These are phyloP conservation scores for Thecocarcelia acutangulata DNA, from an alignment of 2,888 invertebrate species.

Conservation along the genomic window DNA sequence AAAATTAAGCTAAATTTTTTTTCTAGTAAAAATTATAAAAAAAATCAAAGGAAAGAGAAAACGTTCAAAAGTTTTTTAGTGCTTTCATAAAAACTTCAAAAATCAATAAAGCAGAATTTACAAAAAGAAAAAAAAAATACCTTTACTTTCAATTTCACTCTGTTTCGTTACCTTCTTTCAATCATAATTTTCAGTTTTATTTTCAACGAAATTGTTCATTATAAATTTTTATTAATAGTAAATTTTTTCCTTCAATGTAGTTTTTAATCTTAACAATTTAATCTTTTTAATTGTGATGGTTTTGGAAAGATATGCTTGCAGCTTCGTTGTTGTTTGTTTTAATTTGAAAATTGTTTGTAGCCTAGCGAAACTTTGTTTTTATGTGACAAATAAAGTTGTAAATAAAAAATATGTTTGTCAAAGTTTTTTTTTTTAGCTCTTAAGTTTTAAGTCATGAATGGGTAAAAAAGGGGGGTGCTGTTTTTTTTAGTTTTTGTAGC, in stretches of 20 bases:
- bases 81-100: neutral
- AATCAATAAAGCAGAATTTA: conserved; percentile 25
- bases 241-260: conserved; percentile 1
- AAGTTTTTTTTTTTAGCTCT: conserved; percentile 26
- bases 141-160: conserved; percentile 64
- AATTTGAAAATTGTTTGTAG: conserved; percentile 38
- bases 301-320: conserved; percentile 49
- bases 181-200: conserved; percentile 48
- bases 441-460: neutral
- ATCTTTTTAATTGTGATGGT: conserved; percentile 66
- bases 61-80: neutral
- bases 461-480: conserved; percentile 56
- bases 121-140: conserved; percentile 36
- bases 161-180: conserved; percentile 26
- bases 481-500: conserved; percentile 49
- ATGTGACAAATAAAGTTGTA: conserved; percentile 64
- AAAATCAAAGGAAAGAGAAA: conserved; percentile 2
- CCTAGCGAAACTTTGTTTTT: neutral
- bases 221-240: conserved; percentile 53
- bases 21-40: conserved; percentile 31
- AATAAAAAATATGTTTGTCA: conserved; percentile 60
- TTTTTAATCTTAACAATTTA: conserved; percentile 54
- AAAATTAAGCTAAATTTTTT: conserved; percentile 22
- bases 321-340: conserved; percentile 30
- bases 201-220: conserved; percentile 51